Percentiles rank a stretch among this genome's conserved stretches.
These are phyloP conservation scores for Ellobium chinense DNA, from an alignment of 2,888 invertebrate species.

Conservation along the genomic window DNA sequence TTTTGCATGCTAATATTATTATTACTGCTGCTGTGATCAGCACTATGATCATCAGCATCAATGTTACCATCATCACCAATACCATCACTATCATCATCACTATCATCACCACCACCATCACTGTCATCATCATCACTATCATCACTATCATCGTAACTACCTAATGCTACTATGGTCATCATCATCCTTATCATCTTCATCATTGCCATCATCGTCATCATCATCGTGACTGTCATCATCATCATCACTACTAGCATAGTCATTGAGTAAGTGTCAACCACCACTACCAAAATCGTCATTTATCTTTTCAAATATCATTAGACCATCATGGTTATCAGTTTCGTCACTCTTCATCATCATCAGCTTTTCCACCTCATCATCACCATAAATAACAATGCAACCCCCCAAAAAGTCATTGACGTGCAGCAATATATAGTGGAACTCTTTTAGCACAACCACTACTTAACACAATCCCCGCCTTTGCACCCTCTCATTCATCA, in stretches of 20 bases:
- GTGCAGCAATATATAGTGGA: no score
- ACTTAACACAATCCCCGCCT: no score
- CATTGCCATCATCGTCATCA: background rate
- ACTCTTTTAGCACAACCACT: no score
- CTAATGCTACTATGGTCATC: no score
- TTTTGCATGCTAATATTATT: background rate
- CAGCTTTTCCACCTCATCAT: background rate
- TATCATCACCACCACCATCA: background rate
- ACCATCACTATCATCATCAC: no score
- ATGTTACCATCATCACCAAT: no score
- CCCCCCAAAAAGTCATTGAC: no score
- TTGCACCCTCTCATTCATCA: no score
- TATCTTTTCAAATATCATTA: background rate
- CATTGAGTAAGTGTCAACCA: background rate
- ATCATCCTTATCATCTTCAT: no score
- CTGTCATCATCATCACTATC: conserved; percentile 1
- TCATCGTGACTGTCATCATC: background rate
- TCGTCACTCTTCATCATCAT: background rate
- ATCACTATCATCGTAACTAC: background rate
- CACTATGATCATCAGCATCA: no score
- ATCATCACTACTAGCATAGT: background rate
- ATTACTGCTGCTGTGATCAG: no score
- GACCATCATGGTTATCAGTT: background rate
- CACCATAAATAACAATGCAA: no score
- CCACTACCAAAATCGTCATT: background rate